Evolutionary conservation across 2,797 vertebrate genomes (phyloP), one percentile per base, ranked within the genome.

Genomic region (Lepilemur septentrionalis): DNA sequence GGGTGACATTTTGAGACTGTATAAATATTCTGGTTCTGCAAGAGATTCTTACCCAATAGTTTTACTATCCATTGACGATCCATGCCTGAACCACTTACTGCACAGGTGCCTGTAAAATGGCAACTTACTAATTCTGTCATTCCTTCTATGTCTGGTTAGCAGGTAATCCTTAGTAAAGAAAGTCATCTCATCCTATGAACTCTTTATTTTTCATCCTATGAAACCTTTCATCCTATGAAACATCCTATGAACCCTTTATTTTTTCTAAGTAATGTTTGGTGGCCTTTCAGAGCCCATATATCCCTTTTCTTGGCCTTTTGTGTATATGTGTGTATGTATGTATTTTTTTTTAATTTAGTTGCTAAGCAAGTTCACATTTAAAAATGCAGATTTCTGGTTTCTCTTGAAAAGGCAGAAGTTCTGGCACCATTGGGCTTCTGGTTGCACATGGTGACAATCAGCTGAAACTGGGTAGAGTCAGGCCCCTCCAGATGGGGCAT

Each of bases 311-410:
- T 43, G 75, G 81, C 28, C 38, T 57, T 52, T 20, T 20, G 48
- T 75, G 6, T 46, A 9, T 72, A 25, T 35, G 2, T 15, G 41
- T 22, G 48, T 20, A 41, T 73, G 10, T 46, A 17, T 72, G 32
- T 41, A 2, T 15, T 78, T 3, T 57, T 30, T 52, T 38, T 38
- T 1, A 15, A 87, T 69, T 70, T 38, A 76, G n/a, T 6, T 73
- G 30, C 23, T 83, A 90, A 59, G 70, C 41, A 80, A 88, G 80
- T 95, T 89, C 52, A 38, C 25, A 52, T 25, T 50, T 70, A 76
- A 63, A 93, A 28, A 61, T 18, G 38, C 38, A 65, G 18, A 80
- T 87, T 93, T 92, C 69, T 83, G 52, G n/a, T 75, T 94, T 93
- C 48, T 79, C 20, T 76, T 79, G 57, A 69, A 93, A 83, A 69